These are phyloP conservation scores for Abrostola tripartita DNA, from an alignment of 2,888 invertebrate species.

Conservation along the genomic window DNA sequence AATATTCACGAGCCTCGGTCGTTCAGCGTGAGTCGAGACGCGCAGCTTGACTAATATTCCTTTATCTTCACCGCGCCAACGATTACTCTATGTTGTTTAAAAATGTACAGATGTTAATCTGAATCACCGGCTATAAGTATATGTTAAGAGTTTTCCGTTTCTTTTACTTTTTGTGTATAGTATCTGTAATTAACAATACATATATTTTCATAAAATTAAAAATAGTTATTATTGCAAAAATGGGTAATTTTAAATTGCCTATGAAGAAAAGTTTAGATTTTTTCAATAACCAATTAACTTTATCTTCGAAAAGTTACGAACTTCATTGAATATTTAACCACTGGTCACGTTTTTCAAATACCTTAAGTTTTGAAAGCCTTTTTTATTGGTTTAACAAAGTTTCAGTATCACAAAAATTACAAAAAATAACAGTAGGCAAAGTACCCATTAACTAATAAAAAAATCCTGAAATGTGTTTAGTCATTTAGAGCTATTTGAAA, in stretches of 20 bases:
- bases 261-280: too few species aligned
- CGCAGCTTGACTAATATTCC: slow-evolving; percentile 24
- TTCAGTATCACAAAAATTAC: too few species aligned
- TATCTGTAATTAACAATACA: not conserved
- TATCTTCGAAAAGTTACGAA: too few species aligned
- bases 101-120: slow-evolving; percentile 16
- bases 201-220: too few species aligned
- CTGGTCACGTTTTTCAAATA: too few species aligned
- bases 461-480: not conserved
- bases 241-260: too few species aligned
- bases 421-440: too few species aligned
- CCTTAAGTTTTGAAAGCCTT: too few species aligned
- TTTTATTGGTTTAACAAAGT: too few species aligned
- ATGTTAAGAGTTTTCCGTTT: not conserved
- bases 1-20: slow-evolving; percentile 45
- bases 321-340: too few species aligned
- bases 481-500: not conserved
- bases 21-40: slow-evolving; percentile 20
- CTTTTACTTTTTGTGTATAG: not conserved
- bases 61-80: slow-evolving; percentile 13
- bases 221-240: too few species aligned
- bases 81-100: slow-evolving; percentile 14
- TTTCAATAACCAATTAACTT: too few species aligned
- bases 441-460: not conserved
- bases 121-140: slow-evolving; percentile 8